Percentiles rank a stretch among this genome's conserved stretches.
Conservation (phyloP, 2,797 vertebrate species). For the Peromyscus melanophrys region DNA sequence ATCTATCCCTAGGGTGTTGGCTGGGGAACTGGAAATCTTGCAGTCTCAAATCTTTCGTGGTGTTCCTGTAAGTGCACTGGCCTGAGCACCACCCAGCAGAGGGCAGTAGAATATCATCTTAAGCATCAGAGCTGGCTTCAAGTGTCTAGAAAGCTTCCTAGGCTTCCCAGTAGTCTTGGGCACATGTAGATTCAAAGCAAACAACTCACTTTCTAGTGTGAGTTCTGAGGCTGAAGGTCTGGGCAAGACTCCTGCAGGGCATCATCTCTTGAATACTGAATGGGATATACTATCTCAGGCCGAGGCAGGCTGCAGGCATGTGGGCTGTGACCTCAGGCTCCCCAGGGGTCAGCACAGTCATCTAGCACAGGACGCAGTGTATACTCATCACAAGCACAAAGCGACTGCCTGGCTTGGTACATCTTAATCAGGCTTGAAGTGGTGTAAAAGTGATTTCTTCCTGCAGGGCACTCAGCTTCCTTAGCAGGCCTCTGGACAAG, state of each 20-base stretch:
- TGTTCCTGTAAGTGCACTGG: rapidly evolving
- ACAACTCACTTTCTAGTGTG: not conserved
- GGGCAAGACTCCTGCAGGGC: not conserved
- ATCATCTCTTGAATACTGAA: too few species aligned
- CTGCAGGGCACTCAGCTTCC: not conserved
- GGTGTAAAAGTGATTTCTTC: not conserved
- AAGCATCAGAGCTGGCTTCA: rapidly evolving
- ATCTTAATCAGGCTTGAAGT: not conserved
- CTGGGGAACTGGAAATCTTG: not conserved
- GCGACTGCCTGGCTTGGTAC: not conserved
- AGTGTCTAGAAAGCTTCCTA: not conserved
- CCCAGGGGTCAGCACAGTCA: not conserved
- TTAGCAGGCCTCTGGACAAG: not conserved
- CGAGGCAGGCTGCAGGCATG: not conserved
- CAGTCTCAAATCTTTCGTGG: not conserved
- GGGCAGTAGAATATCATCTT: constrained; percentile 58
- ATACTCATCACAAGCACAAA: not conserved
- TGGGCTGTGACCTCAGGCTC: not conserved
- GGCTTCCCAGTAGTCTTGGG: not conserved
- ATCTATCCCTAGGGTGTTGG: not conserved
- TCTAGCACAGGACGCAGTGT: not conserved
- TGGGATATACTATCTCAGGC: not conserved
- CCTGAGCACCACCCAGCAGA: constrained; percentile 35
- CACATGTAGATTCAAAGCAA: not conserved
- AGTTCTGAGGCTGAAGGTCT: not conserved